These are phyloP conservation scores for Motacilla alba DNA, from an alignment of 2,113 vertebrate species.

Conservation along the genomic window DNA sequence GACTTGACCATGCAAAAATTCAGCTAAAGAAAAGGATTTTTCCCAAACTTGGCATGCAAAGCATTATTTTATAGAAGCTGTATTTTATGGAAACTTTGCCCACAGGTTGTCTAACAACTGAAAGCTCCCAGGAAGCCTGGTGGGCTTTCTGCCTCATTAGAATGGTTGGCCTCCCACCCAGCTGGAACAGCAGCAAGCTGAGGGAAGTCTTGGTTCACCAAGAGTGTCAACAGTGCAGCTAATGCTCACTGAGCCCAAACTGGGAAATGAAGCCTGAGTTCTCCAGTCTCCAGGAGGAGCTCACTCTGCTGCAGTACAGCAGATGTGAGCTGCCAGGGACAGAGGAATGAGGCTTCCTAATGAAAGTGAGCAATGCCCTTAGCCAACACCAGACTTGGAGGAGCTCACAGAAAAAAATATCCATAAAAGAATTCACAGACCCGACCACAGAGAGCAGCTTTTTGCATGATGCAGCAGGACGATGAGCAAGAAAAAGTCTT, in stretches of 20 bases:
- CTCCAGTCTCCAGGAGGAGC: background rate
- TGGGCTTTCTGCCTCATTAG: background rate
- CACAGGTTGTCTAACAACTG: background rate
- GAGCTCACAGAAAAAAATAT: background rate
- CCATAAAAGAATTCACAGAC: background rate
- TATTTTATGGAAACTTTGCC: background rate
- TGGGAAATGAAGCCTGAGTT: background rate
- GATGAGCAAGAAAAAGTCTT: constrained; percentile 21
- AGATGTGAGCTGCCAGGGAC: background rate
- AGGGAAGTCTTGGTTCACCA: background rate
- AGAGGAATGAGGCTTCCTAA: background rate
- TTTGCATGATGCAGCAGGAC: constrained; percentile 57
- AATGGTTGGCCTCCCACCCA: background rate
- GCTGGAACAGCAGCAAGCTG: background rate
- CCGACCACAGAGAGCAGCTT: background rate
- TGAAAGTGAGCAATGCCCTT: background rate
- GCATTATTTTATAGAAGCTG: background rate
- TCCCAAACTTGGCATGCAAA: rapidly evolving
- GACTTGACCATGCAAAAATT: background rate
- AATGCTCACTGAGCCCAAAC: background rate
- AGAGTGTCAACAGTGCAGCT: background rate
- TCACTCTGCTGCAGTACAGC: background rate
- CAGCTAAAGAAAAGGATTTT: background rate
- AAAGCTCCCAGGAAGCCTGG: background rate
- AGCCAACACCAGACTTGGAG: background rate